phyloP scores from a whole-genome alignment of 2,797 vertebrate species.

The Capromys pilorides region DNA sequence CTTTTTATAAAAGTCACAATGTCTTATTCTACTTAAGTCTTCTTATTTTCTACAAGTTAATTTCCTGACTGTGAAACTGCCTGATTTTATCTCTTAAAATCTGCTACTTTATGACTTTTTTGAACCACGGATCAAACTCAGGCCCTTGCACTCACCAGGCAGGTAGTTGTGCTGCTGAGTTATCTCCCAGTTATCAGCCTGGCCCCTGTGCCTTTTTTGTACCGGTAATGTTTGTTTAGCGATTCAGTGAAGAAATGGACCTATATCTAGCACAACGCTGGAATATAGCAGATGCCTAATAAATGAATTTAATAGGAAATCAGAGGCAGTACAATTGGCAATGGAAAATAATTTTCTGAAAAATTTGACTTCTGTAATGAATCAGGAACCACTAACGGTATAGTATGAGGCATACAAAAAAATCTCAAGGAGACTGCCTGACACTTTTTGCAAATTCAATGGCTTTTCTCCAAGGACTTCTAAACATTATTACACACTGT shows the following conservation, averaged over 20 bases:
- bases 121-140: too few species aligned
- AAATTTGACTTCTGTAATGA: constrained; percentile 57
- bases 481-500: constrained; percentile 32
- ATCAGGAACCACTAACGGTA: constrained; percentile 4
- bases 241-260: not conserved
- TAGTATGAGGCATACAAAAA: constrained; percentile 23
- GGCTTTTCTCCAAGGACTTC: constrained; percentile 55
- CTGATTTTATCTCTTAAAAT: constrained; percentile 54
- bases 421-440: constrained; percentile 29
- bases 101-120: not conserved
- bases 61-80: constrained; percentile 30
- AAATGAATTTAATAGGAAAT: constrained; percentile 52
- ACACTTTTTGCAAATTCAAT: constrained; percentile 16
- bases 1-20: constrained; percentile 33
- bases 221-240: constrained; percentile 23
- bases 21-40: not conserved
- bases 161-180: too few species aligned
- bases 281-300: not conserved
- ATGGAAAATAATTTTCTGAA: constrained; percentile 16
- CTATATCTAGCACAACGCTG: not conserved
- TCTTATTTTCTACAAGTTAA: not conserved
- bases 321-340: not conserved
- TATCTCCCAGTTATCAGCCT: too few species aligned
- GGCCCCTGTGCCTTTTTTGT: not conserved
- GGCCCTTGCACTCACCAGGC: too few species aligned